Evolutionary conservation across 2,797 vertebrate species (phyloP).

Genomic region (Cheirogaleus major): DNA sequence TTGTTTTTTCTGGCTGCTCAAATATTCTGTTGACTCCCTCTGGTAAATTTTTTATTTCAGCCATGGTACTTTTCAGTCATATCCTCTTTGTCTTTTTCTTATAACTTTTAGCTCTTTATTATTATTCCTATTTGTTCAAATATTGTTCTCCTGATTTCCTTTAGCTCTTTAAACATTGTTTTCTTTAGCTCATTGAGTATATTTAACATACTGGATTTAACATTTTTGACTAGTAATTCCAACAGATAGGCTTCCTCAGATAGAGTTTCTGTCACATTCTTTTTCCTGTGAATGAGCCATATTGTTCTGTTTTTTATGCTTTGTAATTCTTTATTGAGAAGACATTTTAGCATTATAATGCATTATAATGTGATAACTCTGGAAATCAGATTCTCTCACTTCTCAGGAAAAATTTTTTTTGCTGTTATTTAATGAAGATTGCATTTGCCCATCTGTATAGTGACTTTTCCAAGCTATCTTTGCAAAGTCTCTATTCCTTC

Average conservation of each 20-base stretch:
- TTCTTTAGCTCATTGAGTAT: neutral
- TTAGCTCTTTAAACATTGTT: neutral
- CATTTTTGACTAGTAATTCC: neutral
- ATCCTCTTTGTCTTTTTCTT: neutral
- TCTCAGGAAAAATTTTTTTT: neutral
- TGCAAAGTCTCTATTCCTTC: neutral
- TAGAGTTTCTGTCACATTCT: neutral
- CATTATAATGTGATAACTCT: neutral
- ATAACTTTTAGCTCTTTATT: neutral
- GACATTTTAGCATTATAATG: neutral
- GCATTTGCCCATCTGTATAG: neutral
- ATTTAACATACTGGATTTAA: neutral
- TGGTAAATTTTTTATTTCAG: neutral
- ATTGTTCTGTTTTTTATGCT: neutral
- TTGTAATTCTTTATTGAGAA: neutral
- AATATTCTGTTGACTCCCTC: neutral
- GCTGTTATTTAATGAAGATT: neutral
- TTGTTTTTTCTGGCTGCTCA: neutral
- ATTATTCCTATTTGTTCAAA: neutral
- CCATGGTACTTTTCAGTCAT: neutral
- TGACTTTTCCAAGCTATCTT: neutral
- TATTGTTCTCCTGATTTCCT: neutral
- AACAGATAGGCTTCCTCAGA: neutral
- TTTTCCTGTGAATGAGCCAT: neutral
- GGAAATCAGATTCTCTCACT: neutral